These are phyloP conservation scores for Stomatorhinus walkeri DNA, from an alignment of 2,797 vertebrate species.

Conservation along the genomic window DNA sequence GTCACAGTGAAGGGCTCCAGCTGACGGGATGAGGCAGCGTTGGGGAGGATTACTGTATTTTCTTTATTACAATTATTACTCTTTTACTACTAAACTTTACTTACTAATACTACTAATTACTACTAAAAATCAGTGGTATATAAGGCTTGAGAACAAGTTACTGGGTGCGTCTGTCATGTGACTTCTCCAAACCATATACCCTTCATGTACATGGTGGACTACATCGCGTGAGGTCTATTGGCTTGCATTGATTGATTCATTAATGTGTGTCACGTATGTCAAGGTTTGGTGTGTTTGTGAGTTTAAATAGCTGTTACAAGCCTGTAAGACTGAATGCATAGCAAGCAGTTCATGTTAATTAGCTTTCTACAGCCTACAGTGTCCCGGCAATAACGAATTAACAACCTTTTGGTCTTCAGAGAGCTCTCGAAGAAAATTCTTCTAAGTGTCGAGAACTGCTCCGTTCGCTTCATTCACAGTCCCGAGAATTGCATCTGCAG, in stretches of 20 bases:
- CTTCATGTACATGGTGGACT: not conserved
- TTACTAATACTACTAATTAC: not conserved
- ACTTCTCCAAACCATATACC: not conserved
- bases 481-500: not conserved
- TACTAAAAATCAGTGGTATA: not conserved
- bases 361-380: not conserved
- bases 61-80: not conserved
- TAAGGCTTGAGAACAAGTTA: not conserved
- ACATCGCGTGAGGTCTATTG: not conserved
- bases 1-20: not conserved
- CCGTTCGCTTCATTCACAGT: not conserved
- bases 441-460: not conserved
- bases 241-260: not conserved
- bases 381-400: not conserved
- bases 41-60: not conserved
- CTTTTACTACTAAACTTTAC: not conserved
- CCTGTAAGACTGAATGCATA: slow-evolving; percentile 2
- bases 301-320: not conserved
- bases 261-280: not conserved
- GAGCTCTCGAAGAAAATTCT: not conserved
- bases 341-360: slow-evolving; percentile 1
- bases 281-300: not conserved
- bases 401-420: not conserved
- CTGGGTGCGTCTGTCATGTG: not conserved
- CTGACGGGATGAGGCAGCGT: not conserved